These are phyloP conservation scores for Furcula furcula DNA, from an alignment of 2,888 invertebrate species.

Conservation along the genomic window DNA sequence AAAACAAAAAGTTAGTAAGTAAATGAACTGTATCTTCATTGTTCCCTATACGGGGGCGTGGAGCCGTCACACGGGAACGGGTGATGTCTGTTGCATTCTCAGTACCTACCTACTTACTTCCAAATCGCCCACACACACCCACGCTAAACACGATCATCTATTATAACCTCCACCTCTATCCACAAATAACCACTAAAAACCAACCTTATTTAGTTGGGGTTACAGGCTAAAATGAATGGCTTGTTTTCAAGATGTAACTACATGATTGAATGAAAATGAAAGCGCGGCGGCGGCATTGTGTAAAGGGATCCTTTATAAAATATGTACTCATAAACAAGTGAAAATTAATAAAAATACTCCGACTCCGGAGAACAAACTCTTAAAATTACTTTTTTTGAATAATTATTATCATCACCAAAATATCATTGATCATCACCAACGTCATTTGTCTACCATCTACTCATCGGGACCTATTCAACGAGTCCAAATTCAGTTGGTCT, in stretches of 20 bases:
- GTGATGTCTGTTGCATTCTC: constrained; percentile 22
- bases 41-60: constrained; percentile 22
- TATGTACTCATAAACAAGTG: too few relatives aligned
- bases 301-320: neutral
- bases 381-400: too few relatives aligned
- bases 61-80: constrained; percentile 23
- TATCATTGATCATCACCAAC: too few relatives aligned
- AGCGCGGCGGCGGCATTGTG: constrained; percentile 3
- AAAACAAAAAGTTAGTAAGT: constrained; percentile 1
- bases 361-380: too few relatives aligned
- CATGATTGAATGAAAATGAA: constrained; percentile 20
- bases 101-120: too few relatives aligned
- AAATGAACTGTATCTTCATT: constrained; percentile 14
- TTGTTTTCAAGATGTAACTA: constrained; percentile 20
- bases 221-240: constrained; percentile 3
- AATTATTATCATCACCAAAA: too few relatives aligned
- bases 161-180: constrained; percentile 10
- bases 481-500: too few relatives aligned
- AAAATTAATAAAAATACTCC: too few relatives aligned
- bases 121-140: constrained; percentile 30
- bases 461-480: too few relatives aligned
- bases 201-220: neutral
- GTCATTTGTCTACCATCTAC: too few relatives aligned
- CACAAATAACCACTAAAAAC: constrained; percentile 4
- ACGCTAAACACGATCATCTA: constrained; percentile 9